phyloP scores from a whole-genome alignment of 2,797 vertebrate species.

The Onychomys torridus region DNA sequence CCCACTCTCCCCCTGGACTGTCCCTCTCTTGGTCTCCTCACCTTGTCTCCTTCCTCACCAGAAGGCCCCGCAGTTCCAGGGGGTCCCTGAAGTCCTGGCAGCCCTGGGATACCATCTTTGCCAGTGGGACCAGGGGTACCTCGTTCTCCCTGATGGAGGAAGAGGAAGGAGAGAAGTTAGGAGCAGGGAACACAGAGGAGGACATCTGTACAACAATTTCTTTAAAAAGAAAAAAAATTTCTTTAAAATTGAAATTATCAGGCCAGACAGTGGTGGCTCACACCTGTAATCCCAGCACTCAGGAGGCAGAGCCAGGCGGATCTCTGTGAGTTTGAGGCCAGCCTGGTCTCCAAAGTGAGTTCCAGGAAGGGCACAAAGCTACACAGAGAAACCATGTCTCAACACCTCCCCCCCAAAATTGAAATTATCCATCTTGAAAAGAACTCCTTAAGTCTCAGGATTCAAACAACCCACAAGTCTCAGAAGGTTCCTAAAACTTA shows the following conservation, averaged over 20 bases:
- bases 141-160: conserved; percentile 90
- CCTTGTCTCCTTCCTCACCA: conserved; percentile 97
- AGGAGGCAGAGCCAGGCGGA: too few relatives aligned
- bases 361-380: too few relatives aligned
- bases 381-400: too few relatives aligned
- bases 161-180: background rate
- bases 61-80: conserved; percentile 90
- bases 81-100: conserved; percentile 90
- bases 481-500: background rate
- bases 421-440: background rate
- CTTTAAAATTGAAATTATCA: background rate
- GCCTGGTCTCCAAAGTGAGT: too few relatives aligned
- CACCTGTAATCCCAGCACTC: too few relatives aligned
- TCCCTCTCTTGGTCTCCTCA: conserved; percentile 78
- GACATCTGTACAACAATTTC: background rate
- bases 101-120: conserved; percentile 92
- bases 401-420: too few relatives aligned
- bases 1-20: background rate
- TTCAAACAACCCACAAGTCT: background rate
- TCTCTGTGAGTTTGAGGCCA: too few relatives aligned
- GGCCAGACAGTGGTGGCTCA: too few relatives aligned
- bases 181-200: background rate
- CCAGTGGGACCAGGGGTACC: conserved; percentile 91
- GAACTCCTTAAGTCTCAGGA: background rate
- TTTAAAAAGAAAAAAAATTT: too few relatives aligned